Evolutionary conservation across 2,113 vertebrate species (phyloP), one percentile per base, ranked within the genome.

Genomic region (Sinocyclocheilus anophthalmus): DNA sequence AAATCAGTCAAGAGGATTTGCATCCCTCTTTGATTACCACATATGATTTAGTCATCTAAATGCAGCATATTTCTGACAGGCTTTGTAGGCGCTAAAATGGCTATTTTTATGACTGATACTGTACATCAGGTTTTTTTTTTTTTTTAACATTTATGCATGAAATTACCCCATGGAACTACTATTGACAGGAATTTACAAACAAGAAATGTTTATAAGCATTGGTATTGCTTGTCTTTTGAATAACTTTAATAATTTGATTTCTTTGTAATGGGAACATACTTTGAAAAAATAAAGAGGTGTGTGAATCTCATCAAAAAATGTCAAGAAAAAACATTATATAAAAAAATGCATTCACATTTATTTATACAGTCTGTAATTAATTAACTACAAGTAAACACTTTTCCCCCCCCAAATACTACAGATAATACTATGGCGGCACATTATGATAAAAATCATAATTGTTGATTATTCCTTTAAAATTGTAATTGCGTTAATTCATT

Each of bases 41-140:
- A 20, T 53, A 50, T 82, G 80, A 82, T 53, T 82, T 82, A 37
- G 42, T 69, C 45, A 30, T 81, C 79, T 45, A 24, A 81, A 81
- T 10, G 57, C 59, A 45, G 79, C 24, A 22, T 18, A 81, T 69
- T 81, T 81, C 61, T 81, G 14, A 30, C 37, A 73, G 75, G 26
- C 30, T 75, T 80, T 26, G 65, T 50, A 53, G 48, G 76, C 1
- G 14, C 42, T 67, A 50, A 81, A 24, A 50, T 8, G 18, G 75
- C 13, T 20, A 61, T 59, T 50, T 70, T 59, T 59, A 50, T 83
- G 48, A 55, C 20, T 0, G 18, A 63, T 78, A 39, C 55, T 45
- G 37, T 4, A 55, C 10, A 55, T 78, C 13, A 53, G 1, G 5
- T 57, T 42, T 75, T 84, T n/a, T 8, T 14, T 14, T 16, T 55